These are phyloP conservation scores for Oophaga sylvatica DNA, from an alignment of 2,797 vertebrate genomes.

Conservation along the genomic window DNA sequence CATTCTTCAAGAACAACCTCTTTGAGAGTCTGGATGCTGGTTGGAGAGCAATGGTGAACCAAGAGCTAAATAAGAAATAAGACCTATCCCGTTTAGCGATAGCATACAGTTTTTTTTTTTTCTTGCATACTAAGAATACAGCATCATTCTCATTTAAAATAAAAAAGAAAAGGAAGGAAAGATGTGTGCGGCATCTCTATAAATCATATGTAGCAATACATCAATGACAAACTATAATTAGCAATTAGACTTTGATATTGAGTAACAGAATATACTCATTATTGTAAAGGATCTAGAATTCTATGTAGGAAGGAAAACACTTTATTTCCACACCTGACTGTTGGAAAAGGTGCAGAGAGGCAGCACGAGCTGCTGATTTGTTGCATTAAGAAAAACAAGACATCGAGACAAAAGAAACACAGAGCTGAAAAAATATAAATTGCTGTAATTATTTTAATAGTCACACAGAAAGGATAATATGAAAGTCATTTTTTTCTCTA, in stretches of 20 bases:
- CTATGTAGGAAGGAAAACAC: conserved; percentile 27
- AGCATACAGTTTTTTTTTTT: too few species aligned
- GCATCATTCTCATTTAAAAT: conserved; percentile 28
- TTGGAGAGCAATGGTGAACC: too few species aligned
- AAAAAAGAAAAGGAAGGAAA: background rate
- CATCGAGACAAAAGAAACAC: conserved; percentile 64
- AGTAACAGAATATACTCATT: conserved; percentile 40
- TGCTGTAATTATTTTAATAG: conserved; percentile 68
- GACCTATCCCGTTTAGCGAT: too few species aligned
- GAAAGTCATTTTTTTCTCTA: conserved; percentile 61
- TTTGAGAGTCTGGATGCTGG: too few species aligned
- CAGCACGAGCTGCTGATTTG: background rate
- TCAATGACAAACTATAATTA: conserved; percentile 62
- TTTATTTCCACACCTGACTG: background rate
- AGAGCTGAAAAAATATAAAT: conserved; percentile 64
- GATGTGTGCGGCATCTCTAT: conserved; percentile 13
- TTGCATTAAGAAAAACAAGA: conserved; percentile 52
- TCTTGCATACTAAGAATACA: conserved; percentile 24
- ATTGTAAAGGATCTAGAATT: conserved; percentile 16
- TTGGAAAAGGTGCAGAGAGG: conserved; percentile 11
- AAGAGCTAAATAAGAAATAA: too few species aligned
- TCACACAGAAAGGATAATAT: conserved; percentile 63
- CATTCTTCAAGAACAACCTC: too few species aligned
- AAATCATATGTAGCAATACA: conserved; percentile 59
- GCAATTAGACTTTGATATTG: conserved; percentile 37